Evolutionary conservation across 2,797 vertebrate species (phyloP).

Genomic region (Artibeus lituratus): DNA sequence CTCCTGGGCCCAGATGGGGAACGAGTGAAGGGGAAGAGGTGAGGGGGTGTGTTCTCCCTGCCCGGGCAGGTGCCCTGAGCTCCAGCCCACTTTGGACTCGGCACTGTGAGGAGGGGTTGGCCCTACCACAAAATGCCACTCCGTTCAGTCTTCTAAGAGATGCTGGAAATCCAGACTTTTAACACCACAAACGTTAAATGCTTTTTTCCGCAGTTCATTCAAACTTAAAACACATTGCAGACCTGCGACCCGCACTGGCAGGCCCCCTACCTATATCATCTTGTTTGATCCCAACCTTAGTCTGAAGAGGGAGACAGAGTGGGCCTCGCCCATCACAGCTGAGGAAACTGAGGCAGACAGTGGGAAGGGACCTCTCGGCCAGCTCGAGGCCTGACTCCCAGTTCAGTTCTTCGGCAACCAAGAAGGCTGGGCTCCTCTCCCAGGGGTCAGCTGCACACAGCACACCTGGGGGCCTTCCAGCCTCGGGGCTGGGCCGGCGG

Average conservation of each 20-base stretch:
- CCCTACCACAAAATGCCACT: background rate
- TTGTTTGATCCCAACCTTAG: background rate
- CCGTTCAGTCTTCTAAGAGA: background rate
- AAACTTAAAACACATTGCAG: background rate
- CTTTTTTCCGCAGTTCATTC: background rate
- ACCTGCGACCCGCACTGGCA: background rate
- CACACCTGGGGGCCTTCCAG: background rate
- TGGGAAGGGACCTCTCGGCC: background rate
- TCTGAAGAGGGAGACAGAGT: background rate
- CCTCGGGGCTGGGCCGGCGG: background rate
- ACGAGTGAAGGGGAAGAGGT: background rate
- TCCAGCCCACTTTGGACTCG: background rate
- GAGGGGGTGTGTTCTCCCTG: rapidly evolving
- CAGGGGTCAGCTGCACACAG: background rate
- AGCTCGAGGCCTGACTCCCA: background rate
- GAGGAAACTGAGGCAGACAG: background rate
- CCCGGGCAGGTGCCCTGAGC: background rate
- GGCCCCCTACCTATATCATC: no score
- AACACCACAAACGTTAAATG: background rate
- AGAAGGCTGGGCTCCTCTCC: background rate
- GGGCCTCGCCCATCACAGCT: background rate
- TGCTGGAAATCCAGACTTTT: background rate
- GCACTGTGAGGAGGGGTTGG: background rate
- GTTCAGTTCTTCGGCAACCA: background rate
- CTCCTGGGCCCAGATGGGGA: background rate